A percentile compares a stretch with the other conserved stretches of the same genome.
phyloP scores from a whole-genome alignment of 2,888 invertebrate species.

The Horisme vitalbata region DNA sequence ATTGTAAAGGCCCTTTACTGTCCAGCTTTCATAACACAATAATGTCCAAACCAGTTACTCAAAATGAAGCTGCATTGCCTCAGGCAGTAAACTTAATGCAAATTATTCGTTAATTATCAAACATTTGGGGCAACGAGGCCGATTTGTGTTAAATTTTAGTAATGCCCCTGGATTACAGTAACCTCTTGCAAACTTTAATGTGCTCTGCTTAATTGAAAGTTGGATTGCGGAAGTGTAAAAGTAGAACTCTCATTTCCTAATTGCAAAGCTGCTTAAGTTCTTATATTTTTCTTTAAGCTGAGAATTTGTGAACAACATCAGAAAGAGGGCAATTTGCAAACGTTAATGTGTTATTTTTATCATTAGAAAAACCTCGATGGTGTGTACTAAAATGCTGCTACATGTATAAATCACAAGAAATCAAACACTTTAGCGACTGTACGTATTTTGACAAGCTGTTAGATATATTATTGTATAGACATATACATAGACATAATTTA shows the following conservation, averaged over 20 bases:
- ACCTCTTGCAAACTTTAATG: neutral
- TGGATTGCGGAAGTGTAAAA: constrained; percentile 1
- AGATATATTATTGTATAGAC: no score
- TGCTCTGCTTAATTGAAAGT: neutral
- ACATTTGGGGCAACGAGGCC: constrained; percentile 25
- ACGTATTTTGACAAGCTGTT: no score
- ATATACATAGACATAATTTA: no score
- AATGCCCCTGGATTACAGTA: constrained; percentile 6
- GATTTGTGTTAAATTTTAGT: constrained; percentile 18
- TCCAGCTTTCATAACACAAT: constrained; percentile 12
- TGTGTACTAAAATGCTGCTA: no score
- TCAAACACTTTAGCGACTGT: no score
- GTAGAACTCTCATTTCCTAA: neutral
- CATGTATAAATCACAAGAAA: no score
- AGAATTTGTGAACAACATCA: no score
- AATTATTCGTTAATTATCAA: constrained; percentile 37
- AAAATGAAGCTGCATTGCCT: constrained; percentile 4
- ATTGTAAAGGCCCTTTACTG: neutral
- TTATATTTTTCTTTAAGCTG: no score
- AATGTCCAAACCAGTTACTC: constrained; percentile 1
- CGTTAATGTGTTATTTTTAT: no score
- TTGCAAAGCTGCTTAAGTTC: no score
- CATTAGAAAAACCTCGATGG: no score
- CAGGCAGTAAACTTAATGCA: constrained; percentile 33
- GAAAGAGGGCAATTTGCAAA: no score